phyloP scores from a whole-genome alignment of 2,888 invertebrate species.

The Acanthosepion esculentum region DNA sequence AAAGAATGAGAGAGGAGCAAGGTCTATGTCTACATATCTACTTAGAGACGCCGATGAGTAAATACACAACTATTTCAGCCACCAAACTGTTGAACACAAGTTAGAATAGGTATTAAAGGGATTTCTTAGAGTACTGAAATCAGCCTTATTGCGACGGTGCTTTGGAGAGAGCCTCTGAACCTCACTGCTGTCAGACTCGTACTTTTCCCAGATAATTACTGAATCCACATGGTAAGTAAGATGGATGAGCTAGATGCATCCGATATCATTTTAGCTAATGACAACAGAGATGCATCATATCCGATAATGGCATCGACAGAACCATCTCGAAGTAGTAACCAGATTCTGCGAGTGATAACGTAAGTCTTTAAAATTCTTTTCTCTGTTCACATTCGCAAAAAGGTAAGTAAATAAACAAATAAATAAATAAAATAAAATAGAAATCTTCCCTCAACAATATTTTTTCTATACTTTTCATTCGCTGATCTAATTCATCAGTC shows the following conservation, averaged over 20 bases:
- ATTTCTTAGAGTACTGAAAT: too few relatives aligned
- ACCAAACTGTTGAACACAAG: too few relatives aligned
- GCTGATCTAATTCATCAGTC: background rate
- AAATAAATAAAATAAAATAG: background rate
- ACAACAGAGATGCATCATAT: constrained; percentile 4
- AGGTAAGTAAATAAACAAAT: background rate
- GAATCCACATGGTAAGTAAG: background rate
- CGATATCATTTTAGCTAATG: background rate
- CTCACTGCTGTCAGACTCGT: background rate
- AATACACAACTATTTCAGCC: too few relatives aligned
- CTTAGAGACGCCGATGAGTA: too few relatives aligned
- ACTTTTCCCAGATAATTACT: background rate
- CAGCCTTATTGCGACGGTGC: too few relatives aligned
- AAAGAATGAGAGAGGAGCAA: too few relatives aligned
- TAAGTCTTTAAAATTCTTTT: background rate
- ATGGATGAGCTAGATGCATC: background rate
- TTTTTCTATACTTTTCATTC: background rate
- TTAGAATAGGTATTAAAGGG: too few relatives aligned
- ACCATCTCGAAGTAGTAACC: background rate
- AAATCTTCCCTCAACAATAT: background rate
- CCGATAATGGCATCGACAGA: constrained; percentile 14
- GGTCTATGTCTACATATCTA: too few relatives aligned
- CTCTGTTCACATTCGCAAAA: background rate
- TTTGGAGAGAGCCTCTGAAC: background rate
- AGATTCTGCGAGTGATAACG: background rate